Percentiles rank a stretch among this genome's conserved stretches.
phyloP scores from a whole-genome alignment of 2,888 invertebrate genomes.

The Drosophila greeni region DNA sequence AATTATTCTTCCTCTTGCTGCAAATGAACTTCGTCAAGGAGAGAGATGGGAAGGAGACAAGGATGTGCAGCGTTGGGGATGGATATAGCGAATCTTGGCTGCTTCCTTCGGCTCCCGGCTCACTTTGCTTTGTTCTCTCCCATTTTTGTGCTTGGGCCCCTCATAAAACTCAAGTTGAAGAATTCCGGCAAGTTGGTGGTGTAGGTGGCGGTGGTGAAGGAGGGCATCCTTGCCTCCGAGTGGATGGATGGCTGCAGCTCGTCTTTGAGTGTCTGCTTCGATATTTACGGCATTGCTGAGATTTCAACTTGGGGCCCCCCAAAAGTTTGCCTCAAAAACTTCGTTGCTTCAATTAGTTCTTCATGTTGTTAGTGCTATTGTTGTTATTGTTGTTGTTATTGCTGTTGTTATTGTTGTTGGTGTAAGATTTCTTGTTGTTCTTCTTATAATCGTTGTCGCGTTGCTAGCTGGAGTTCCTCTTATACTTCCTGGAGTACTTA shows the following conservation, averaged over 20 bases:
- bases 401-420: not conserved
- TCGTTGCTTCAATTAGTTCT: slow-evolving; percentile 26
- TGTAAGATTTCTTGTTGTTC: slow-evolving; percentile 5
- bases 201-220: not conserved
- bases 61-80: not conserved
- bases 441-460: slow-evolving; percentile 8
- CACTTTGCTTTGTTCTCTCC: slow-evolving; percentile 30
- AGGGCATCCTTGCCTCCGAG: not conserved
- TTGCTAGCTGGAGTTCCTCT: not conserved
- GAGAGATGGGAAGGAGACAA: not conserved
- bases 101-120: not conserved
- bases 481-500: not conserved
- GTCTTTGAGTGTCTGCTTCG: slow-evolving; percentile 42
- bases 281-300: slow-evolving; percentile 49
- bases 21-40: slow-evolving; percentile 39
- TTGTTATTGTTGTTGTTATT: slow-evolving; percentile 2
- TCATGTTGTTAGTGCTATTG: slow-evolving; percentile 1
- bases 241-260: slow-evolving; percentile 16
- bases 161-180: slow-evolving; percentile 43
- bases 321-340: slow-evolving; percentile 43
- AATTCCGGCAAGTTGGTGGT: slow-evolving; percentile 12
- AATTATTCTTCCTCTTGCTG: slow-evolving; percentile 34
- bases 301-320: slow-evolving; percentile 36
- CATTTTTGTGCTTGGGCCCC: slow-evolving; percentile 32
- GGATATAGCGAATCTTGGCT: not conserved